phyloP scores from a whole-genome alignment of 2,888 invertebrate genomes.

The Chrysolina haemoptera region DNA sequence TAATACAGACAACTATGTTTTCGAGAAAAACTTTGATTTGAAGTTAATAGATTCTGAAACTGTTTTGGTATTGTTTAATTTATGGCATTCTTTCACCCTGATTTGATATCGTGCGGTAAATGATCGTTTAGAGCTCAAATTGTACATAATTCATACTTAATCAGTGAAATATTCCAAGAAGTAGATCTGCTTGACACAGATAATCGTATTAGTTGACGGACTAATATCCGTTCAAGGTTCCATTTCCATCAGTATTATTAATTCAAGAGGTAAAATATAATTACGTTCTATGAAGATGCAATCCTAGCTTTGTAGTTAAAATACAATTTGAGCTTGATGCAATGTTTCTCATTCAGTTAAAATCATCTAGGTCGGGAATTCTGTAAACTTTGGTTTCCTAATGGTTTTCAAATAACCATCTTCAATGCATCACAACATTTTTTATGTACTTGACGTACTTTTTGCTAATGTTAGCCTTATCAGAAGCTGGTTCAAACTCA shows the following conservation, averaged over 20 bases:
- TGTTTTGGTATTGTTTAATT: neutral
- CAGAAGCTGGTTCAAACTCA: too few species aligned
- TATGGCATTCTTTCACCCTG: neutral
- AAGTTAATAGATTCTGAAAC: too few species aligned
- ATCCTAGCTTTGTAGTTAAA: neutral
- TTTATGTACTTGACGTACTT: too few species aligned
- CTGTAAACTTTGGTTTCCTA: too few species aligned
- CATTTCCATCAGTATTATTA: neutral
- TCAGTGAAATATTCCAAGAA: neutral
- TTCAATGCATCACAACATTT: too few species aligned
- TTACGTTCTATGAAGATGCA: too few species aligned
- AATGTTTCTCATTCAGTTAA: neutral
- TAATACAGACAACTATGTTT: neutral
- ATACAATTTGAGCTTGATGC: slow-evolving; percentile 14
- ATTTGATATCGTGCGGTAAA: neutral
- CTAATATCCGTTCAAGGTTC: neutral
- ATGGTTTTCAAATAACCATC: too few species aligned
- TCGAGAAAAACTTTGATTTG: too few species aligned
- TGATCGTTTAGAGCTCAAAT: slow-evolving; percentile 5
- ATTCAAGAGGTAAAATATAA: neutral
- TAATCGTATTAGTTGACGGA: too few species aligned
- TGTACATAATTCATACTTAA: neutral
- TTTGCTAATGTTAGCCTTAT: too few species aligned
- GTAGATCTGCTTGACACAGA: too few species aligned
- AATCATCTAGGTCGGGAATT: neutral